A percentile compares a stretch with the other conserved stretches of the same genome.
Conservation (phyloP, 1,140 invertebrate genomes). For the Procambarus clarkii region DNA sequence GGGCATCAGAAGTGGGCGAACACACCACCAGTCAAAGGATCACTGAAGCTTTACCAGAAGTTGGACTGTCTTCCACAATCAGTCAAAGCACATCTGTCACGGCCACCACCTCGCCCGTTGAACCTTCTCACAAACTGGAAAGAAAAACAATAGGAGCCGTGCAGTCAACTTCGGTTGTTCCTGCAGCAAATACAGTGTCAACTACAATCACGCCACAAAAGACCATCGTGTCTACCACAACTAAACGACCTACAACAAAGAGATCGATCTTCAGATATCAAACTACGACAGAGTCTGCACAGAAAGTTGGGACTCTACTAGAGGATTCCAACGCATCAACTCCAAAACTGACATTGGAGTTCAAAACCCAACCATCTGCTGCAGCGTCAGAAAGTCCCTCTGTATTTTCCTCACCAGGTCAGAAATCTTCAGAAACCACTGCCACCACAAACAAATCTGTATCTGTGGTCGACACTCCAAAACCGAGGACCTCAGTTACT, state of each 20-base stretch:
- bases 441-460: neutral
- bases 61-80: neutral
- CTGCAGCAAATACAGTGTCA: neutral
- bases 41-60: neutral
- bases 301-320: neutral
- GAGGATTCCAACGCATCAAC: neutral
- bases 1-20: neutral
- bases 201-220: neutral
- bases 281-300: conserved; percentile 5
- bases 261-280: neutral
- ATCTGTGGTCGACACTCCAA: neutral
- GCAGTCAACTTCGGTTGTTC: neutral
- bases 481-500: neutral
- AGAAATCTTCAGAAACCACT: neutral
- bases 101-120: neutral
- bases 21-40: neutral
- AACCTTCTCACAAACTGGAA: neutral
- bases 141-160: neutral
- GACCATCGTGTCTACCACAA: neutral
- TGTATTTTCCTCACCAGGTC: neutral
- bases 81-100: neutral
- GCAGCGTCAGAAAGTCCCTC: neutral
- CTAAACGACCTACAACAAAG: conserved; percentile 20
- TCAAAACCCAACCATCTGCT: neutral
- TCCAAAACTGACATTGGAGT: neutral